phyloP scores from a whole-genome alignment of 2,113 vertebrate species.

The Pangasianodon hypophthalmus region DNA sequence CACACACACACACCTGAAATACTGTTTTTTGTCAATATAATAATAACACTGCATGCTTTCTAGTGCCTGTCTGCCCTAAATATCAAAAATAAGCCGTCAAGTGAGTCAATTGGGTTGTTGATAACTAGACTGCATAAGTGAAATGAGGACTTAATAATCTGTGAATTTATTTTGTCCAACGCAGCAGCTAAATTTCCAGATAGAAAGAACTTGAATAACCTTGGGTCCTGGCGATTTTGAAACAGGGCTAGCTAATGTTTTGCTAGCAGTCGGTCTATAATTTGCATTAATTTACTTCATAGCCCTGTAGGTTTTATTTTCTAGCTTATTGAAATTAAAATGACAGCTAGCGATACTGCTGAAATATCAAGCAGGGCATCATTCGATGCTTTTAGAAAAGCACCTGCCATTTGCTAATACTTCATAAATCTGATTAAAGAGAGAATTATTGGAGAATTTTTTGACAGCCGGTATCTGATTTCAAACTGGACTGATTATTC shows the following conservation, averaged over 20 bases:
- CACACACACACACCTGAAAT: not conserved
- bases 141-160: not conserved
- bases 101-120: not conserved
- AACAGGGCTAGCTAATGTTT: not conserved
- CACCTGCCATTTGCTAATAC: not conserved
- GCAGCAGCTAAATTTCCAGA: not conserved
- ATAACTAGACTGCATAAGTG: not conserved
- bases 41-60: not conserved
- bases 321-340: not conserved
- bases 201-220: not conserved
- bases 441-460: too few species aligned
- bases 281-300: not conserved
- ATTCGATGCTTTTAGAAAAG: not conserved
- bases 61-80: not conserved
- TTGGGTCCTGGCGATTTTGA: too few species aligned
- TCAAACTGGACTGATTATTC: too few species aligned
- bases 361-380: not conserved
- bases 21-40: not conserved
- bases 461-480: too few species aligned
- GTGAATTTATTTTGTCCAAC: not conserved
- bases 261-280: not conserved
- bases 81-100: not conserved
- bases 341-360: not conserved
- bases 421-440: not conserved
- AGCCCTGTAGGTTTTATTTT: not conserved